Base-by-base conservation (phyloP, 2,797 vertebrate genomes). In the Enteromius unitaeniatus region DNA sequence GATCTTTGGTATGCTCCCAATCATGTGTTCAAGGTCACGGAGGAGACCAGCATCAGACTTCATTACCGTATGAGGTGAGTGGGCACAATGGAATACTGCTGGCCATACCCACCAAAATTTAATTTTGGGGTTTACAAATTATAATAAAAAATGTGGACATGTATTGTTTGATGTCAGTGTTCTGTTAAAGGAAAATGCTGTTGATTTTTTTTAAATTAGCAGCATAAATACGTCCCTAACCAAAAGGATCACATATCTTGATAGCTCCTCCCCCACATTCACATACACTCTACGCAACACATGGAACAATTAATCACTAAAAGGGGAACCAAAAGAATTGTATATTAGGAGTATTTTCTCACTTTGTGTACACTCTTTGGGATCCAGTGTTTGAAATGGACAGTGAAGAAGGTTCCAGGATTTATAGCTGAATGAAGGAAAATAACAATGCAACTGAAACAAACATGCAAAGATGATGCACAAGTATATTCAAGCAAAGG, bases 21-120 rank as follows among this genome's bases (percentile, higher is more conserved):
- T 92, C 93, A 92, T 28, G 84, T 94, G 84, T 97, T 99, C 90
- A 95, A 96, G 19, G 90, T 98, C 19, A 95, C 96, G 1, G 95
- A 97, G 0, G 95, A 96, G 85, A 95, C 92, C 21, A 94, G 93
- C 13, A 90, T 96, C 84, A 95, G 94, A 86, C 90, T 99, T 79
- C 95, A 97, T 85, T 99, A 97, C 88, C 97, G 98, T 21, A 98
- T 99, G 96, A 98, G 98, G 98, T 99, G 93, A 89, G 93, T 28
- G 42, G 55, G 28, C 53, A 51, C 17, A 62, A 31, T 1, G 19
- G 4, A 78, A 49, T 60, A 1, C 11, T 73, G 75, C 58, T 62
- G 6, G 2, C 13, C 6, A 28, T 28, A 17, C 10, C 2, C 4
- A 21, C 31, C 60, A 31, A 64, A 62, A 64, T 62, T 2, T 28